These are phyloP conservation scores for Andrena chrysosceles DNA, from an alignment of 2,888 invertebrate species.

Conservation along the genomic window DNA sequence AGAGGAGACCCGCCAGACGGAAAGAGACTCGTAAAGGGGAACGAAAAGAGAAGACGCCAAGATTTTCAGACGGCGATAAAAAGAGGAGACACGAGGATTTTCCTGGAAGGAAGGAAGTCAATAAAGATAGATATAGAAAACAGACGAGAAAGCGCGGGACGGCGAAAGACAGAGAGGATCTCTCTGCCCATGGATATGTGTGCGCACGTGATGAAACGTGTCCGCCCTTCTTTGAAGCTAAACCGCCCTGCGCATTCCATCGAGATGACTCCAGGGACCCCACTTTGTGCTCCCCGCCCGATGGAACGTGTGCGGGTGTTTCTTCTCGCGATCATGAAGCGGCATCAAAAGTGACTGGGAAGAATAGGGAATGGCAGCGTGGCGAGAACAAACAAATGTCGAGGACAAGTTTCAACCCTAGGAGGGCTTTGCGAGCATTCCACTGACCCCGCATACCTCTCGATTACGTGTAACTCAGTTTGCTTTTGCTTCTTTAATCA, in stretches of 20 bases:
- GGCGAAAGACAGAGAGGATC: conserved; percentile 20
- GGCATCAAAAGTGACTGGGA: conserved; percentile 43
- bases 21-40: neutral
- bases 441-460: neutral
- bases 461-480: no score
- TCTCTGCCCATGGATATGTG: conserved; percentile 51
- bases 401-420: neutral
- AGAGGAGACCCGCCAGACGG: neutral
- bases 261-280: conserved; percentile 77
- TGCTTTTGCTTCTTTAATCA: no score
- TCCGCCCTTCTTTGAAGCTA: conserved; percentile 74
- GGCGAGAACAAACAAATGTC: conserved; percentile 35
- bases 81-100: conserved; percentile 31
- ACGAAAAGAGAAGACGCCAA: neutral
- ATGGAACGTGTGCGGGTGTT: conserved; percentile 63
- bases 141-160: conserved; percentile 31
- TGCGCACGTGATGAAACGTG: conserved; percentile 68
- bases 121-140: conserved; percentile 36
- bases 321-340: conserved; percentile 45
- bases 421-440: neutral
- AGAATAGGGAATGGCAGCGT: conserved; percentile 24
- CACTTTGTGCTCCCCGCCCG: conserved; percentile 60
- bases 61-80: conserved; percentile 43
- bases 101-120: conserved; percentile 55
- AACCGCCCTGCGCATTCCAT: conserved; percentile 81